Base-by-base conservation (phyloP, 2,113 vertebrate genomes). In the Halcyon malimbica region DNA sequence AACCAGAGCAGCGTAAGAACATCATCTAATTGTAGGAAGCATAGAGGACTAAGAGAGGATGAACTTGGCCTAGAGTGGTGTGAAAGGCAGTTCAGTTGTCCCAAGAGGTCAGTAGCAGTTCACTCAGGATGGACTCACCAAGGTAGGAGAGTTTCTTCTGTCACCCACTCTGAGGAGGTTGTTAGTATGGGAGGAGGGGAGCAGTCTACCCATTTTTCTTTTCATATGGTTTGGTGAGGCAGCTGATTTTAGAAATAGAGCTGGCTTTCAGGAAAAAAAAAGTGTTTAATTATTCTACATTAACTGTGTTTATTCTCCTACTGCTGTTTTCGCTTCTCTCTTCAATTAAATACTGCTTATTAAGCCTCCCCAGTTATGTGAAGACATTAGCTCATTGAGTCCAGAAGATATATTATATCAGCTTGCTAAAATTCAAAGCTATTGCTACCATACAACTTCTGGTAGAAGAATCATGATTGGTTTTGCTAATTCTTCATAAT, bases 81-180 rank as follows among this genome's bases (percentile, higher is more conserved):
- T 11, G 19, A 50, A 17, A 50, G 41, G 35, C 42, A 18, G 15
- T n/a, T 39, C 42, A n/a, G 33, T 9, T 57, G 33, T 51, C 28
- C 42, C 37, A 51, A 2, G 10, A 10, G 20, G 20, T 64, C 63
- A 70, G 42, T 3, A 56, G 28, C 50, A 26, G 12, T 31, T 64
- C 4, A 19, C 28, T 5, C 20, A 42, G 50, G 54, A 16, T 14
- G 11, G 65, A 53, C 16, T 31, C 6, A 2, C 16, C 24, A 39
- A 35, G 11, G 31, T 2, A 31, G 37, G 50, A 54, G 39, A 46
- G 10, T 31, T 75, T 80, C 28, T n/a, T 57, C 33, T 57, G 29
- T 23, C 1, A 1, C 17, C 31, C 0, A 1, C 9, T 24, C 29
- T 57, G 48, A 69, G 33, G n/a, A 70, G 6, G 18, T 10, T 73